phyloP scores from a whole-genome alignment of 2,797 vertebrate species.

The Manis crassicaudata region DNA sequence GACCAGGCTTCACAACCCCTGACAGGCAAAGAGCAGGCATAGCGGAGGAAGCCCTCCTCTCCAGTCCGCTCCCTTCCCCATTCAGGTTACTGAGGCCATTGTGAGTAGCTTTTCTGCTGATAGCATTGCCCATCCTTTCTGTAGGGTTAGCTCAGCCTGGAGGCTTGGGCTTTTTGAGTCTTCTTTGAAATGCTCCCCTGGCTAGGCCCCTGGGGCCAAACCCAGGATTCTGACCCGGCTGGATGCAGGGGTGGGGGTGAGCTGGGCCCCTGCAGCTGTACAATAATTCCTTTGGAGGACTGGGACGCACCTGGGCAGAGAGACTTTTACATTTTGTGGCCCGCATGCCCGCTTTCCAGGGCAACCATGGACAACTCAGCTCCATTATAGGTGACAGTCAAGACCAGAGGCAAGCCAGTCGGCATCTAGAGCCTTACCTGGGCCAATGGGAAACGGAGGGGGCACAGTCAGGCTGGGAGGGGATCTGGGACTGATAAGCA shows the following conservation, averaged over 20 bases:
- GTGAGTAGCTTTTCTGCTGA: neutral
- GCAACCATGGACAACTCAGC: slow-evolving; percentile 30
- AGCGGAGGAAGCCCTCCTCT: neutral
- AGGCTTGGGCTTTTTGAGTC: neutral
- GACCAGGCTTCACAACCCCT: neutral
- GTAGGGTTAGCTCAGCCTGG: neutral
- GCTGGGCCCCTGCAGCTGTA: neutral
- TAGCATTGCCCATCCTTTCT: neutral
- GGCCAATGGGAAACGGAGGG: slow-evolving; percentile 23
- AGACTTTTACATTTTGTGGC: slow-evolving; percentile 43
- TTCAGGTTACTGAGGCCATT: neutral
- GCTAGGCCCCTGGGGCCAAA: neutral
- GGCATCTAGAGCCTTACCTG: neutral
- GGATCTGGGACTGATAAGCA: neutral
- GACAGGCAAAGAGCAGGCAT: neutral
- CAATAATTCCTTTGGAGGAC: neutral
- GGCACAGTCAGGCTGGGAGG: neutral
- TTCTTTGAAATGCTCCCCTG: slow-evolving; percentile 26
- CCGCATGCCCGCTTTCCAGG: slow-evolving; percentile 48
- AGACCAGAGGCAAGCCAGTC: slow-evolving; percentile 40
- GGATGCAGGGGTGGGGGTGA: neutral
- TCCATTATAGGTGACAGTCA: slow-evolving; percentile 29
- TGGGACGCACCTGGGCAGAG: neutral
- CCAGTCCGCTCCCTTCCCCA: rapidly evolving
- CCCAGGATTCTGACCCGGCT: neutral